A percentile compares a stretch with the other conserved stretches of the same genome.
Evolutionary conservation across 2,888 invertebrate genomes (phyloP).

Genomic region (Apamea crenata): DNA sequence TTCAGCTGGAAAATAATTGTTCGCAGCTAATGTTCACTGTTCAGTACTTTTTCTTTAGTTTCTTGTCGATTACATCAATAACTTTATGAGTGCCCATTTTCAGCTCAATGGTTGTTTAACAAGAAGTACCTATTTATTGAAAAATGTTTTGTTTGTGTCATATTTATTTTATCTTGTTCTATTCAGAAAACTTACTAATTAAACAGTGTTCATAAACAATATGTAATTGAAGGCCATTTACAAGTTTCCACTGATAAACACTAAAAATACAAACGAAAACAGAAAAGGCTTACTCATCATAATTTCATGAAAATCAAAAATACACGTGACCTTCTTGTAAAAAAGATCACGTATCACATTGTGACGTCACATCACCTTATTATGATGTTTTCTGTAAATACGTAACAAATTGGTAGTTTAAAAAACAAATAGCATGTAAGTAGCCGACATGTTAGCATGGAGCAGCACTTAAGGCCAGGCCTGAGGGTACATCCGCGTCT

Average conservation of each 20-base stretch:
- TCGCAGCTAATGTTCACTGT: slow-evolving; percentile 67
- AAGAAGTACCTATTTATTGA: slow-evolving; percentile 9
- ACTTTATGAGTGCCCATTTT: slow-evolving; percentile 44
- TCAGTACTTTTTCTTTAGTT: slow-evolving; percentile 64
- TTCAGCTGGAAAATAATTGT: slow-evolving; percentile 71
- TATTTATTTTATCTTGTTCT: slow-evolving; percentile 17
- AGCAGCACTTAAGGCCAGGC: slow-evolving; percentile 71
- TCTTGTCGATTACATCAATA: slow-evolving; percentile 52
- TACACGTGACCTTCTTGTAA: not conserved
- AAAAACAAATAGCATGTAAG: slow-evolving; percentile 64
- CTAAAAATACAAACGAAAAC: not conserved
- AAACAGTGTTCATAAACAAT: not conserved
- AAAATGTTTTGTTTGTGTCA: not conserved
- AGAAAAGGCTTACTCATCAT: not conserved
- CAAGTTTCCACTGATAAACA: not conserved
- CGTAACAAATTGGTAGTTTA: slow-evolving; percentile 48
- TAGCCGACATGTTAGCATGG: slow-evolving; percentile 68
- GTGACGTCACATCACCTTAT: slow-evolving; percentile 15
- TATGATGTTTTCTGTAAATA: slow-evolving; percentile 29
- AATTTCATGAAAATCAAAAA: slow-evolving; percentile 26
- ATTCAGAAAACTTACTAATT: not conserved
- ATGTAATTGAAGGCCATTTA: not conserved
- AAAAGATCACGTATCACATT: slow-evolving; percentile 25
- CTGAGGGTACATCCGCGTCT: slow-evolving; percentile 73
- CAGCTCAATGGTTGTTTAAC: slow-evolving; percentile 24